These are phyloP conservation scores for Cacatua alba DNA, from an alignment of 2,113 vertebrate genomes.

Conservation along the genomic window DNA sequence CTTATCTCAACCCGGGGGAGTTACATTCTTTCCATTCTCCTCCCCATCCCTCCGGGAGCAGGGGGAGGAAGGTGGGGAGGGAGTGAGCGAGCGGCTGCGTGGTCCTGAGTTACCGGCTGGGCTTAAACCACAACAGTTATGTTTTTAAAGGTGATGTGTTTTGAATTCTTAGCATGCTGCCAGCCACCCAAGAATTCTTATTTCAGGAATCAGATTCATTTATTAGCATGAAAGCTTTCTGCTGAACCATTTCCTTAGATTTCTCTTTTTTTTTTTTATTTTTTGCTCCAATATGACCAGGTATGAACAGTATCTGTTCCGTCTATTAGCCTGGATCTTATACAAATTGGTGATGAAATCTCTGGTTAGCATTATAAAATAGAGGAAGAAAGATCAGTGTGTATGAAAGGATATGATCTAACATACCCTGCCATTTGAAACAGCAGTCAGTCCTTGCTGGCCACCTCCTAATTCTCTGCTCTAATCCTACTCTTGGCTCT, in stretches of 20 bases:
- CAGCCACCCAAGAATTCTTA: neutral
- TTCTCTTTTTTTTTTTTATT: neutral
- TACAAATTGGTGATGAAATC: neutral
- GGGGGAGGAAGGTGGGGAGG: no score
- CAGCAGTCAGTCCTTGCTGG: neutral
- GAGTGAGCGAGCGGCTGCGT: no score
- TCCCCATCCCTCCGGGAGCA: no score
- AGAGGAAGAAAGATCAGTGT: neutral
- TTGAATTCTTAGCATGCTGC: neutral
- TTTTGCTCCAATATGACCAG: neutral
- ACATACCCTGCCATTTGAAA: neutral
- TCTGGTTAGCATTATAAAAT: neutral
- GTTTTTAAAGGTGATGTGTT: neutral
- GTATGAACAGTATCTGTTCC: neutral
- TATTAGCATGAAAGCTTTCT: neutral
- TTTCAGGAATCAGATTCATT: neutral
- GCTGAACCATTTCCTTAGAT: neutral
- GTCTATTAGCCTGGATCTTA: neutral
- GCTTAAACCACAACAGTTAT: no score
- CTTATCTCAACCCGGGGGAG: no score
- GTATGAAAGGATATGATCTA: neutral
- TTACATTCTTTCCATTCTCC: no score
- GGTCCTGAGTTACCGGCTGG: no score
- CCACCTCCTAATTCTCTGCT: neutral
- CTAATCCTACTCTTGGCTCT: neutral